These are phyloP conservation scores for Panagrolaimus sp. DNA, from an alignment of 1,140 invertebrate species.

Conservation along the genomic window DNA sequence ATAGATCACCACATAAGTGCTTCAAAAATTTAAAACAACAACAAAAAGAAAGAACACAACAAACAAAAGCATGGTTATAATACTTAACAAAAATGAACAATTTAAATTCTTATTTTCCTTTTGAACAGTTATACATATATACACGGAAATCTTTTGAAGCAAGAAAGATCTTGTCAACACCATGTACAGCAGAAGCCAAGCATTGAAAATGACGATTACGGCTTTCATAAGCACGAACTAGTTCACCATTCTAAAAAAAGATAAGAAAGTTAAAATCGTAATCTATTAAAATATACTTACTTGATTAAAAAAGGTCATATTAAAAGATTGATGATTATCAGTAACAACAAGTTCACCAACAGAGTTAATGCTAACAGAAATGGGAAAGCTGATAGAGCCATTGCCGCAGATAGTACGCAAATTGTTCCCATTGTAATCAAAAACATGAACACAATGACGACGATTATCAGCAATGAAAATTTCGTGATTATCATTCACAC, in stretches of 20 bases:
- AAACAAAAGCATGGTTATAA: no score
- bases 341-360: background rate
- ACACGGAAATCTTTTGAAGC: conserved; percentile 5
- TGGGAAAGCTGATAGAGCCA: conserved; percentile 13
- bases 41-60: no score
- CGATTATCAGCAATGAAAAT: conserved; percentile 19
- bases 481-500: conserved; percentile 7
- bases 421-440: conserved; percentile 2
- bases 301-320: conserved; percentile 9
- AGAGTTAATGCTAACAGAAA: conserved; percentile 1
- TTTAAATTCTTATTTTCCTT: no score
- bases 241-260: background rate
- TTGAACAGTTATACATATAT: conserved; percentile 4
- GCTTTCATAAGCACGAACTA: conserved; percentile 15
- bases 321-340: conserved; percentile 12
- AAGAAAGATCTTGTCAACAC: conserved; percentile 2
- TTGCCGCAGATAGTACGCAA: conserved; percentile 12
- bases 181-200: background rate
- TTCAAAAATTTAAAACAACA: no score
- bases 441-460: conserved; percentile 12
- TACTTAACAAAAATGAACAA: no score
- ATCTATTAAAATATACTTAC: background rate
- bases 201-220: conserved; percentile 1
- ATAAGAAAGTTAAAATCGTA: background rate
- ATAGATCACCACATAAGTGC: no score